These are phyloP conservation scores for Apostichopus leukothele DNA, from an alignment of 53 echinoderm and acorn worm genomes.

Conservation along the genomic window DNA sequence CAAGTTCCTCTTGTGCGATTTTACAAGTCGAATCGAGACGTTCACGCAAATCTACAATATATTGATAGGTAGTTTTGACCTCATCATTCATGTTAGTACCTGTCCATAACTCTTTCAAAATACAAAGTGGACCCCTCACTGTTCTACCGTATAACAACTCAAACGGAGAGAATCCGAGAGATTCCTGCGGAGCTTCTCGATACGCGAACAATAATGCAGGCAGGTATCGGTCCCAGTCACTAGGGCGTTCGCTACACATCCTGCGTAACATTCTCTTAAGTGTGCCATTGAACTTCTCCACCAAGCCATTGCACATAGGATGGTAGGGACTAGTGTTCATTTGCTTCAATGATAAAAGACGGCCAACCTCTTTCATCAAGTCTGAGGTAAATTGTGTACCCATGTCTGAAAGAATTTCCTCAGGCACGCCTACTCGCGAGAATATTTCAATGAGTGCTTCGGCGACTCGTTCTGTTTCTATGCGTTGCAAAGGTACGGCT, in stretches of 20 bases:
- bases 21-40: constrained; percentile 40
- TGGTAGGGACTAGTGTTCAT: background rate
- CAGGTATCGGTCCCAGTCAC: background rate
- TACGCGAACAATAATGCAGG: background rate
- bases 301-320: background rate
- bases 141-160: background rate
- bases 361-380: constrained; percentile 44
- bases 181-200: background rate
- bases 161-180: background rate
- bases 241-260: background rate
- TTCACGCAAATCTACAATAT: constrained; percentile 43
- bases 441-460: constrained; percentile 48
- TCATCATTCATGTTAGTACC: background rate
- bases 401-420: constrained; percentile 47
- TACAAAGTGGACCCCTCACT: background rate
- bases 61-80: background rate
- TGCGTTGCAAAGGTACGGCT: constrained; percentile 33
- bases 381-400: constrained; percentile 53
- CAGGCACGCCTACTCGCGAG: constrained; percentile 48
- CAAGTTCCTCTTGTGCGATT: constrained; percentile 41
- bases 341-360: constrained; percentile 46
- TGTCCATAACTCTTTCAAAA: background rate
- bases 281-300: background rate
- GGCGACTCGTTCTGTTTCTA: constrained; percentile 45
- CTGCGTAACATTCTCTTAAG: background rate